A percentile compares a stretch with the other conserved stretches of the same genome.
These are phyloP conservation scores for Aporophyla lueneburgensis DNA, from an alignment of 2,888 invertebrate species.

Conservation along the genomic window DNA sequence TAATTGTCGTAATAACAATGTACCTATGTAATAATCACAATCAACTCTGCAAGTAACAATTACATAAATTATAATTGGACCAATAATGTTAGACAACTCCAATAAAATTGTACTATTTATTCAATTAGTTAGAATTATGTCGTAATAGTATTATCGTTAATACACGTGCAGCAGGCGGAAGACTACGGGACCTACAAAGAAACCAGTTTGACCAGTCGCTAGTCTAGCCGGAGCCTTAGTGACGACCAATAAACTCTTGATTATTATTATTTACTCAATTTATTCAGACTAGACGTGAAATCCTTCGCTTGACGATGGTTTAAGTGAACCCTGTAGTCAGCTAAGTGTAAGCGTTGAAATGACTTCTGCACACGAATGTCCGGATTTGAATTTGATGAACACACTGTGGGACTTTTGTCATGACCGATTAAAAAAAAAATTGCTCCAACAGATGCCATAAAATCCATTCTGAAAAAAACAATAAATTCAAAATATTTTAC, in stretches of 20 bases:
- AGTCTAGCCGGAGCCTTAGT: slow-evolving; percentile 53
- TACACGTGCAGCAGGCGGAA: slow-evolving; percentile 59
- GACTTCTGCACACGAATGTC: slow-evolving; percentile 21
- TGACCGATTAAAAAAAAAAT: background rate
- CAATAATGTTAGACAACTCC: slow-evolving; percentile 1
- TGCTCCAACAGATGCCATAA: no score
- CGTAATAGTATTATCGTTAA: slow-evolving; percentile 24
- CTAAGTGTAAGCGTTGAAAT: slow-evolving; percentile 9
- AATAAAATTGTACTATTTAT: slow-evolving; percentile 7
- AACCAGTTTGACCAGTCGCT: slow-evolving; percentile 64
- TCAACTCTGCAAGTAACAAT: slow-evolving; percentile 3
- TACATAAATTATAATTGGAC: slow-evolving; percentile 18
- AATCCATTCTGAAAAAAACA: no score
- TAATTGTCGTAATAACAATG: slow-evolving; percentile 19
- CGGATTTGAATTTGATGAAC: slow-evolving; percentile 16
- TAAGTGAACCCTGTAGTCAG: background rate
- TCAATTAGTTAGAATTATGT: slow-evolving; percentile 35
- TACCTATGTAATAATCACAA: slow-evolving; percentile 8
- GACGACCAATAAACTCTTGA: slow-evolving; percentile 47
- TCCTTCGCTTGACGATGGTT: slow-evolving; percentile 1
- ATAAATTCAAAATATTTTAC: background rate
- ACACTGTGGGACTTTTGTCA: background rate
- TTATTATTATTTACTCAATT: slow-evolving; percentile 28
- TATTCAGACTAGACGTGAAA: background rate
- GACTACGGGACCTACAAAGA: slow-evolving; percentile 51